Percentiles rank a stretch among this genome's conserved stretches.
Conservation (phyloP, 30 jellyfish, hydroid and myxozoan genomes). For the Aurelia coerulea region DNA sequence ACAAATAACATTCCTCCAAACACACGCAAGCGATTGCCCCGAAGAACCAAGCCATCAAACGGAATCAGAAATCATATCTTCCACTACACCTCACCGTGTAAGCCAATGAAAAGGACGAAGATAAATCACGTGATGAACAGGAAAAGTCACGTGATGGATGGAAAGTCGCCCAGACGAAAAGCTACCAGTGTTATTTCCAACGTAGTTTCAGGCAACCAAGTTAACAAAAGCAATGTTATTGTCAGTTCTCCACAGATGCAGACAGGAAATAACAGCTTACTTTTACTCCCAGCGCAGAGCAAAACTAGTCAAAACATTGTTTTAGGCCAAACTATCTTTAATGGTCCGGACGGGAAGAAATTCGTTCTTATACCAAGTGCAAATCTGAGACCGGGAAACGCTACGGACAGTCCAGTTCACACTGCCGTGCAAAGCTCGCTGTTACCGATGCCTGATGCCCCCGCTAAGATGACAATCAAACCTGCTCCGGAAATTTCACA, state of each 20-base stretch:
- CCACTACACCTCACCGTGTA: slow-evolving; percentile 22
- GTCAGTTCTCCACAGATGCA: slow-evolving; percentile 4
- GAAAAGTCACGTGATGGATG: background rate
- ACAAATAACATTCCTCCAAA: slow-evolving; percentile 1
- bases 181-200: slow-evolving; percentile 5
- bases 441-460: background rate
- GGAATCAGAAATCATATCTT: slow-evolving; percentile 24
- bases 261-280: slow-evolving; percentile 2
- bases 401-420: background rate
- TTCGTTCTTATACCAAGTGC: slow-evolving; percentile 55
- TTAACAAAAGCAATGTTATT: background rate
- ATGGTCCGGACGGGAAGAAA: slow-evolving; percentile 69
- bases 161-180: background rate
- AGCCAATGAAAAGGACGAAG: slow-evolving; percentile 19
- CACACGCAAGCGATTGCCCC: slow-evolving; percentile 10
- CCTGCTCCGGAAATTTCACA: slow-evolving; percentile 1
- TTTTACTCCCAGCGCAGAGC: slow-evolving; percentile 55
- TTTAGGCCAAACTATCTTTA: slow-evolving; percentile 75
- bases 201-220: background rate
- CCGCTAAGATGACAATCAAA: slow-evolving; percentile 26
- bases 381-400: slow-evolving; percentile 5
- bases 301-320: slow-evolving; percentile 40
- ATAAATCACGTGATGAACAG: background rate
- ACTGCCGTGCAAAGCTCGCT: slow-evolving; percentile 37
- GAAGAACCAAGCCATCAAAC: slow-evolving; percentile 17